These are phyloP conservation scores for Brienomyrus longianalis DNA, from an alignment of 2,113 vertebrate genomes.

Conservation along the genomic window DNA sequence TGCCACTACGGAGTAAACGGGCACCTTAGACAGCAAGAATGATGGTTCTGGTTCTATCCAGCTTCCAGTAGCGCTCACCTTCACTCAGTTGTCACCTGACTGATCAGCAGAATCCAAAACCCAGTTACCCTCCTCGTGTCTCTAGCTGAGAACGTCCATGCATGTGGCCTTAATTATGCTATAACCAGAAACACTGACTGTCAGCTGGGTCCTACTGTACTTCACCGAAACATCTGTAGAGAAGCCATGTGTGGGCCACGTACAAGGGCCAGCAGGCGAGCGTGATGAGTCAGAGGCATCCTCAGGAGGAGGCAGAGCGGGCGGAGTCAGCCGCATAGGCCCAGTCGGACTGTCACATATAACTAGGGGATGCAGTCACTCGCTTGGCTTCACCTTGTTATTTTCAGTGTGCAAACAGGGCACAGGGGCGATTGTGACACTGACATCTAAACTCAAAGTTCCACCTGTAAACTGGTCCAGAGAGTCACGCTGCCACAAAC, in stretches of 20 bases:
- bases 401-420: neutral
- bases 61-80: neutral
- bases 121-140: constrained; percentile 21
- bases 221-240: constrained; percentile 4
- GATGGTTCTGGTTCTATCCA: neutral
- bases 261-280: neutral
- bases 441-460: neutral
- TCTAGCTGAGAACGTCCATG: constrained; percentile 10
- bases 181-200: constrained; percentile 18
- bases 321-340: neutral
- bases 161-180: constrained; percentile 33
- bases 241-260: constrained; percentile 26
- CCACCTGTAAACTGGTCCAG: neutral
- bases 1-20: neutral
- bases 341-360: neutral
- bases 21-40: neutral
- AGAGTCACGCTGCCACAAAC: neutral
- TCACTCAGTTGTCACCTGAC: constrained; percentile 16
- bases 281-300: neutral
- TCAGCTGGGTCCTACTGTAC: neutral
- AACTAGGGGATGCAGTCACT: neutral
- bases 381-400: neutral
- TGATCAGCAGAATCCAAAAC: constrained; percentile 17
- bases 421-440: neutral
- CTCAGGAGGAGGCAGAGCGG: neutral